Conservation (phyloP, 2,113 vertebrate genomes). For the Ranitomeya imitator region DNA sequence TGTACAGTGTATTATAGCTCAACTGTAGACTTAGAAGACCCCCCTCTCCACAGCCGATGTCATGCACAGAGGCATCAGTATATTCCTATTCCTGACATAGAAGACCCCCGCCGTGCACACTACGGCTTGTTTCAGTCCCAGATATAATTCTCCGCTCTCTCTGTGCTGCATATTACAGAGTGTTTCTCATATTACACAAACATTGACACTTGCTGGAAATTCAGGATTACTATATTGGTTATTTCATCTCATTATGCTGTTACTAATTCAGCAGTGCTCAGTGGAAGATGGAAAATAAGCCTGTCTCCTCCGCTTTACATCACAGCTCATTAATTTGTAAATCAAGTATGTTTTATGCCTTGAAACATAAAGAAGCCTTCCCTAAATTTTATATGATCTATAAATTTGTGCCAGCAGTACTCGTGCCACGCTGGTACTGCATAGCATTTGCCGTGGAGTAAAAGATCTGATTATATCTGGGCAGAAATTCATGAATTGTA, state of each 20-base stretch:
- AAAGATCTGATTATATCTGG: conserved; percentile 39
- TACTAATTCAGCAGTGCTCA: conserved; percentile 31
- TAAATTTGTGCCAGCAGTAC: conserved; percentile 44
- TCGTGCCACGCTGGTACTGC: conserved; percentile 19
- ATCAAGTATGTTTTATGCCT: conserved; percentile 35
- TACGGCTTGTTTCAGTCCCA: not conserved
- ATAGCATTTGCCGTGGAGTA: conserved; percentile 8
- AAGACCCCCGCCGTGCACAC: not conserved
- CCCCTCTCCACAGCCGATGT: not conserved
- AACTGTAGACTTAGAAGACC: not conserved
- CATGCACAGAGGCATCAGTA: no score
- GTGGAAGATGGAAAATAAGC: conserved; percentile 22
- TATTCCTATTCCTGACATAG: no score
- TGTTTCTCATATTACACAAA: not conserved
- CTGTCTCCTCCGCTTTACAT: conserved; percentile 45
- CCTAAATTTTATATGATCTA: conserved; percentile 30
- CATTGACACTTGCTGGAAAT: not conserved
- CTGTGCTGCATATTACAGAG: not conserved
- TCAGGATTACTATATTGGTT: not conserved
- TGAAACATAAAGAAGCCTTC: conserved; percentile 55
- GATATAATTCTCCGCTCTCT: not conserved
- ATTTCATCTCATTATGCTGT: not conserved
- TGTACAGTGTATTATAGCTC: no score
- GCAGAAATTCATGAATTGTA: conserved; percentile 53
- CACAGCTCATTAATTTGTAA: conserved; percentile 29